Evolutionary conservation across 2,113 vertebrate genomes (phyloP), one percentile per base, ranked within the genome.

Genomic region (Spea bombifrons): DNA sequence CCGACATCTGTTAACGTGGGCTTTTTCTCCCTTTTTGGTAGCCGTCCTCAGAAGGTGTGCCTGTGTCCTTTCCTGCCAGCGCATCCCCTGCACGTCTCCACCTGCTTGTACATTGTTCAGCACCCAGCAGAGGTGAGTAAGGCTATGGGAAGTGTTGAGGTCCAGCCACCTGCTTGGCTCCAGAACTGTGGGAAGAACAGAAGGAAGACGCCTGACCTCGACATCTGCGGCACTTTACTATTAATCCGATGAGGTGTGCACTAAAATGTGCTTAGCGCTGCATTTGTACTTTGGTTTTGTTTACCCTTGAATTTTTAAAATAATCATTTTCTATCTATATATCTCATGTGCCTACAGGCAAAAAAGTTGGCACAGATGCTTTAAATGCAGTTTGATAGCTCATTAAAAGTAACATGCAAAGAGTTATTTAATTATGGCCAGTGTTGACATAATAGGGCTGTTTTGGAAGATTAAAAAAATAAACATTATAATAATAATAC

Each of bases 91-190:
- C 92, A 92, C 55, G 93, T 99, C 79, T 97, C 96, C 66, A 97
- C 95, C 3, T 90, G 91, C 82, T 87, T 99, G 71, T 98, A 97
- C 82, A 95, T 99, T 69, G 94, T 98, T 78, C 97, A 99, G 84
- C 97, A 99, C 86, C 97, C 96, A 16, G 96, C 96, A 84, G 97
- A 98, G 95, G 97, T 98, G 86, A 93, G 94, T 90, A 78, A 83
- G 49, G 65, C 47, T 83, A 30, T 83, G 7, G 46, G 72, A 84
- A 77, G 5, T 67, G 5, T 55, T 67, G 6, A 43, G 43, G 68
- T 81, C 84, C 17, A 73, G 5, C 45, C 73, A 44, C 2, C 71
- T 44, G 71, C 65, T 75, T 75, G 55, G 46, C 72, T 8, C 3
- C 75, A 55, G 46, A 75, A 10, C 13, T 47, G 53, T 78, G 70